Base-by-base conservation (phyloP, 2,888 invertebrate species). In the Phaonia tiefii region DNA sequence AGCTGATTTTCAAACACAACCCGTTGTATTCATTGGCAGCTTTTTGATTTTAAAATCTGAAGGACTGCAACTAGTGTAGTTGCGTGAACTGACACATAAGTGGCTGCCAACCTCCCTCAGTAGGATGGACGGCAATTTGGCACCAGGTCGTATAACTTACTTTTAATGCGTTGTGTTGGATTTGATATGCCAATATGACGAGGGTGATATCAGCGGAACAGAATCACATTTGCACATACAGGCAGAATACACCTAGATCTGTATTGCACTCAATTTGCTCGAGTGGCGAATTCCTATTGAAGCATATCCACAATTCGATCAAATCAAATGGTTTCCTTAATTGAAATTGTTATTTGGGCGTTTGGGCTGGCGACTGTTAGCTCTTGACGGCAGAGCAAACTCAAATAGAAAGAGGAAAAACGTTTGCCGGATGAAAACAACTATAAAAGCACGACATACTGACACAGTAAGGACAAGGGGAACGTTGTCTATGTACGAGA, bases 231-330 rank as follows among this genome's bases (percentile, higher is more conserved):
- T n/a, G n/a, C n/a, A n/a, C n/a, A n/a, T n/a, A n/a, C n/a, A n/a
- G n/a, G n/a, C n/a, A n/a, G n/a, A n/a, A n/a, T n/a, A n/a, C 60
- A 60, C 42, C n/a, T 63, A 17, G 63, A 39, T 42, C 31, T 31
- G n/a, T n/a, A n/a, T 60, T 60, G 11, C 20, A 39, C 37, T 37
- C 37, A 60, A 58, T 15, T 58, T 58, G 2, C 1, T 11, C 11
- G 22, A 63, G 37, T 63, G 31, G 49, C 15, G 26, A 65, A 37
- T 26, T 58, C 49, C 73, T 63, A 73, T 37, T 58, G 54, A 67
- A 54, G 22, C 20, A 11, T 39, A 77, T 70, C 66, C 66, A 83
- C 58, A 76, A 80, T 80, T 80, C 78, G 71, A 78, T 80, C 71
- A 78, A 46, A 71, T 71, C 56, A 75, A 73, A 78, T 65, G 73